Conservation (phyloP, 2,888 invertebrate genomes). For the Plebejus argus region DNA sequence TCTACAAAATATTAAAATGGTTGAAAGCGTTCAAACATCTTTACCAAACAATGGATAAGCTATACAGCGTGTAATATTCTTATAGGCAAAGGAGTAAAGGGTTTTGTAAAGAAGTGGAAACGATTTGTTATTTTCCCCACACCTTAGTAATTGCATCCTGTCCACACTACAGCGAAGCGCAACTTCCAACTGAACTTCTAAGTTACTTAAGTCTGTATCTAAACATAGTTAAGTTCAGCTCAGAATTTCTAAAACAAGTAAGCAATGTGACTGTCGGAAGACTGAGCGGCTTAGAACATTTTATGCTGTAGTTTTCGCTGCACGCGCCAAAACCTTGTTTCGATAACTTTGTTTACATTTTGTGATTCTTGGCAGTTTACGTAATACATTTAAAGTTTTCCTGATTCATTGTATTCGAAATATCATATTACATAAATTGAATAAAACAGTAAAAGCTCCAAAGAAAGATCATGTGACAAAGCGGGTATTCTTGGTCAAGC, state of each 20-base stretch:
- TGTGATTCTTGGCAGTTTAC: neutral
- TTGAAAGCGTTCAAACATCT: neutral
- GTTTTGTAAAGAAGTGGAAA: neutral
- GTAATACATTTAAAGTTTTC: neutral
- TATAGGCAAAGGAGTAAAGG: neutral
- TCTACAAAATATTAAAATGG: neutral
- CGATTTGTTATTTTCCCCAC: neutral
- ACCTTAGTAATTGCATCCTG: constrained; percentile 26
- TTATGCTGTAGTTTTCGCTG: neutral
- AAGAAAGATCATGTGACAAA: too few relatives aligned
- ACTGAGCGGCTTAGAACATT: constrained; percentile 23
- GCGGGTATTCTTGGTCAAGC: too few relatives aligned
- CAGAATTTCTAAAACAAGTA: constrained; percentile 30
- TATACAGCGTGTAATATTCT: neutral
- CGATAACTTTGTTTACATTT: neutral
- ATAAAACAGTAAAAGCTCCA: too few relatives aligned
- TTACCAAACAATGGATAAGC: neutral
- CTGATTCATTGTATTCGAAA: neutral
- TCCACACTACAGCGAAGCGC: constrained; percentile 22
- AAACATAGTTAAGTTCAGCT: constrained; percentile 31
- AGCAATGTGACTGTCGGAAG: constrained; percentile 29
- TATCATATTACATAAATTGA: neutral
- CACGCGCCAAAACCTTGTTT: neutral
- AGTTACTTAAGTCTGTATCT: constrained; percentile 29
- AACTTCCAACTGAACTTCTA: constrained; percentile 26